Percentiles rank a stretch among this genome's conserved stretches.
phyloP scores from a whole-genome alignment of 2,113 vertebrate species.

The Pagrus major region DNA sequence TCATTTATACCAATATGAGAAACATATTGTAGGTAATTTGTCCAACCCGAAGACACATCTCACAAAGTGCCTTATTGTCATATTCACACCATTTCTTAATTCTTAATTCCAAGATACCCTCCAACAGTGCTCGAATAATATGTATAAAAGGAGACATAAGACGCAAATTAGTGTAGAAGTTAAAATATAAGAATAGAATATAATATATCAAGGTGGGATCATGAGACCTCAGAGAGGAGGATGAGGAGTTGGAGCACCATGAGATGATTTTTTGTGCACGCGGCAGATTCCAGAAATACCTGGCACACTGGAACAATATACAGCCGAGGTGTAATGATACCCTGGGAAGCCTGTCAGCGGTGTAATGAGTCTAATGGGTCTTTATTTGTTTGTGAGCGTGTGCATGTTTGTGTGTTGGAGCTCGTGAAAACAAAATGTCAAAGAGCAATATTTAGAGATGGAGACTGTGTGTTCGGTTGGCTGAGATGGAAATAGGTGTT shows the following conservation, averaged over 20 bases:
- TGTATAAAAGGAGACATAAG: too few species aligned
- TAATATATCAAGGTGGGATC: slow-evolving; percentile 19
- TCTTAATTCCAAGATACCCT: too few species aligned
- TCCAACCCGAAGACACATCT: background rate
- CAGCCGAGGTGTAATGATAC: slow-evolving; percentile 71
- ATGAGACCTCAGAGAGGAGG: slow-evolving; percentile 35
- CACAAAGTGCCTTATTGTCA: too few species aligned
- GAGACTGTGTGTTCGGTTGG: slow-evolving; percentile 19
- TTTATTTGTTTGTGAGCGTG: slow-evolving; percentile 34
- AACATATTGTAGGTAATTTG: background rate
- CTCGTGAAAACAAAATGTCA: slow-evolving; percentile 55
- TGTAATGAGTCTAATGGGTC: slow-evolving; percentile 60
- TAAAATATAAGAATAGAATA: too few species aligned
- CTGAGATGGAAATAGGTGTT: slow-evolving; percentile 28
- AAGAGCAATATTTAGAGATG: slow-evolving; percentile 49
- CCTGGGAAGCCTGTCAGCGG: slow-evolving; percentile 56
- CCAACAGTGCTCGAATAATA: too few species aligned
- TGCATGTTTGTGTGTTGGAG: slow-evolving; percentile 54
- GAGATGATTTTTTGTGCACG: slow-evolving; percentile 57
- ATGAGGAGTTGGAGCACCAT: slow-evolving; percentile 29
- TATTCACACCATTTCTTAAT: too few species aligned
- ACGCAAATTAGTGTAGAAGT: too few species aligned
- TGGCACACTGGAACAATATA: slow-evolving; percentile 75
- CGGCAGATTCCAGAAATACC: slow-evolving; percentile 78
- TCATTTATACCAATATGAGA: background rate